Conservation (phyloP, 2,113 vertebrate species). For the Axis porcinus region DNA sequence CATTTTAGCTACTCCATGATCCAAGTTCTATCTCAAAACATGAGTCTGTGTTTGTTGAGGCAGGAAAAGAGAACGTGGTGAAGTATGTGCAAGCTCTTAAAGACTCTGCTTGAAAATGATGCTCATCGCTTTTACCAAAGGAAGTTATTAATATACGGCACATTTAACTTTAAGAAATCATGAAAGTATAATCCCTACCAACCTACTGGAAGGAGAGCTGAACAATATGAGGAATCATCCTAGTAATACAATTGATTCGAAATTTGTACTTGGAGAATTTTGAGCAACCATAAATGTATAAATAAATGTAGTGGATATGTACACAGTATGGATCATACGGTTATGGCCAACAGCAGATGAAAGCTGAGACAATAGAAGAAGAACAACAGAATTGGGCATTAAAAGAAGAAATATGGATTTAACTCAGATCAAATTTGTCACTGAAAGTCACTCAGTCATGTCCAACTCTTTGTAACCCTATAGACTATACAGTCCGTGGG, state of each 20-base stretch:
- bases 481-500: neutral
- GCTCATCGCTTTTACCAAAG: neutral
- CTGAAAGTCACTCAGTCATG: neutral
- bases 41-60: neutral
- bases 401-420: neutral
- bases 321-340: neutral
- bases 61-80: neutral
- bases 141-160: neutral
- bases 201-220: neutral
- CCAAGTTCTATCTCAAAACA: neutral
- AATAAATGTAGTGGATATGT: neutral
- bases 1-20: neutral
- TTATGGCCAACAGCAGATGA: neutral
- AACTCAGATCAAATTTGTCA: neutral
- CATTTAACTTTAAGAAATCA: neutral
- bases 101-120: neutral
- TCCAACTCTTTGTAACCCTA: neutral
- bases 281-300: neutral
- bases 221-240: neutral
- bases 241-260: neutral
- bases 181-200: neutral
- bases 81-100: neutral
- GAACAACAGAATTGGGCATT: neutral
- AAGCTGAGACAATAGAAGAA: neutral
- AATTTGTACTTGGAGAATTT: neutral